Evolutionary conservation across 1,140 invertebrate genomes (phyloP).

Genomic region (Lethrus apterus): DNA sequence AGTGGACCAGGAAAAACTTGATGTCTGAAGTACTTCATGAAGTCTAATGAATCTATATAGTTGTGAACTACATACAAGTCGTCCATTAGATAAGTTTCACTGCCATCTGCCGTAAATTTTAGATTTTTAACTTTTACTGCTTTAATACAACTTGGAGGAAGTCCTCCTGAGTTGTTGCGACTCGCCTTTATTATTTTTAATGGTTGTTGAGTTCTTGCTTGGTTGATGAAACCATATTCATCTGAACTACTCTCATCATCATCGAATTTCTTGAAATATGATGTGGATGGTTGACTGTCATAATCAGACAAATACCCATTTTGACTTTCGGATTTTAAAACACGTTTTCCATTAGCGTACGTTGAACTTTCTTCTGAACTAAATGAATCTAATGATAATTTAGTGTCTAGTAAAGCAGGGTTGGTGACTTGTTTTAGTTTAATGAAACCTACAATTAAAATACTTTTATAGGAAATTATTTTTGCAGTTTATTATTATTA

Average conservation of each 20-base stretch:
- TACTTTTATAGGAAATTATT: too few species aligned
- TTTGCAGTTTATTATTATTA: too few species aligned
- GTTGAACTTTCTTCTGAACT: too few species aligned
- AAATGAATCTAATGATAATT: too few species aligned
- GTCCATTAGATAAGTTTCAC: not conserved
- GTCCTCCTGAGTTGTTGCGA: not conserved
- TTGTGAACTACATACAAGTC: slow-evolving; percentile 22
- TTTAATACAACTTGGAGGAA: slow-evolving; percentile 3
- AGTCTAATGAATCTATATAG: slow-evolving; percentile 29
- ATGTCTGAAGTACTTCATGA: slow-evolving; percentile 31
- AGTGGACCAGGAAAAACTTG: slow-evolving; percentile 27
- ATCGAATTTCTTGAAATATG: not conserved
- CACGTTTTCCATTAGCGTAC: too few species aligned
- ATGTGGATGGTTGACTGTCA: not conserved
- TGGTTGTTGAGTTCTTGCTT: not conserved
- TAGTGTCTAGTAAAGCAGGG: too few species aligned
- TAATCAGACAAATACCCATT: too few species aligned
- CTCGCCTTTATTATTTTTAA: not conserved
- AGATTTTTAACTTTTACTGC: slow-evolving; percentile 9
- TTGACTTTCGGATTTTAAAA: too few species aligned
- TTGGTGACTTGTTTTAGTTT: too few species aligned
- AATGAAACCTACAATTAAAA: too few species aligned
- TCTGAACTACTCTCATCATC: not conserved
- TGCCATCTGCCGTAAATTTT: not conserved
- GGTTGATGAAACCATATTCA: slow-evolving; percentile 2